Conservation (phyloP, 2,113 vertebrate species). For the Puma concolor region DNA sequence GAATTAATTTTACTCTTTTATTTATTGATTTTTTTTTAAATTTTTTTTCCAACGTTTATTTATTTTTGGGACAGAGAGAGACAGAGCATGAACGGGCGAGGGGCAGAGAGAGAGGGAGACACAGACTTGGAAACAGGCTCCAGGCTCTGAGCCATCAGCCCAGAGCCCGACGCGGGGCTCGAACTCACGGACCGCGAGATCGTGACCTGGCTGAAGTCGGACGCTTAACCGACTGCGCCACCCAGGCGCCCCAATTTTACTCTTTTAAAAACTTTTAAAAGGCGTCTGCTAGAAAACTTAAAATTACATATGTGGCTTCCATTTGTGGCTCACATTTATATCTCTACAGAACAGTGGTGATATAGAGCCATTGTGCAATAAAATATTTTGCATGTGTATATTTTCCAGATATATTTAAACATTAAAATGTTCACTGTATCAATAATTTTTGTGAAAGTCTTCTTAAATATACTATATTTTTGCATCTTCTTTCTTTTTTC, state of each 20-base stretch:
- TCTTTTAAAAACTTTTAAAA: conserved; percentile 12
- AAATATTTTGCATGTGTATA: conserved; percentile 1
- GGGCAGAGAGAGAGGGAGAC: too few relatives aligned
- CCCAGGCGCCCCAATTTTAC: too few relatives aligned
- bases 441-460: neutral
- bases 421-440: neutral
- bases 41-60: too few relatives aligned
- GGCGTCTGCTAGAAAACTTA: neutral
- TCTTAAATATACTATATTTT: neutral
- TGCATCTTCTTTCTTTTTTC: neutral
- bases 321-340: neutral
- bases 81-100: too few relatives aligned
- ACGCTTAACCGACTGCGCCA: too few relatives aligned
- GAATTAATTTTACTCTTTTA: conserved; percentile 30
- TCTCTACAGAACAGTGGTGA: neutral
- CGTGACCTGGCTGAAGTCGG: too few relatives aligned
- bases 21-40: too few relatives aligned
- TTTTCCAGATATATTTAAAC: conserved; percentile 50
- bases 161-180: too few relatives aligned
- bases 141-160: too few relatives aligned
- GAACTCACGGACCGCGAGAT: too few relatives aligned
- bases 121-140: too few relatives aligned
- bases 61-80: too few relatives aligned
- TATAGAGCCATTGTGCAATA: neutral
- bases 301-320: neutral